Percentiles rank a stretch among this genome's conserved stretches.
These are phyloP conservation scores for Hippocampus kuda DNA, from an alignment of 2,797 vertebrate genomes.

Conservation along the genomic window DNA sequence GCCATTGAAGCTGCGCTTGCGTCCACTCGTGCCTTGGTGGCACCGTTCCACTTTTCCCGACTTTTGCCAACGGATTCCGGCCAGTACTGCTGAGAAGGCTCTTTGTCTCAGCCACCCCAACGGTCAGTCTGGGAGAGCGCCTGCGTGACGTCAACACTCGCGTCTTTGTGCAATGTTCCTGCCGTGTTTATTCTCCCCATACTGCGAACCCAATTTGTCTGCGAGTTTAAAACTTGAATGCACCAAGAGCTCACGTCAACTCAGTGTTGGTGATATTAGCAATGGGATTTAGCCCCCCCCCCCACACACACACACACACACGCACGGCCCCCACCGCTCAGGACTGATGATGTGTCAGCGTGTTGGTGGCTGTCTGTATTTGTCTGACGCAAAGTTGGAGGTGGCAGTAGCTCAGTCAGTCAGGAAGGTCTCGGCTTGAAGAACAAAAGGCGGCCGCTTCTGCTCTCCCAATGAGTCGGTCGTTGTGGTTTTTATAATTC, in stretches of 20 bases:
- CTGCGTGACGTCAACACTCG: slow-evolving; percentile 1
- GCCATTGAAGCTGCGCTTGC: neutral
- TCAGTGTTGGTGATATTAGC: neutral
- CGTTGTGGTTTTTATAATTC: neutral
- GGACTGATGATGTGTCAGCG: neutral
- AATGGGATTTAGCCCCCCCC: neutral
- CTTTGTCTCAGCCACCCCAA: neutral
- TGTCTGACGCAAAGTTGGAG: slow-evolving; percentile 1
- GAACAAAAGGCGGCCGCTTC: neutral
- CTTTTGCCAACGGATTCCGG: neutral
- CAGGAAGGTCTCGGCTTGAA: neutral
- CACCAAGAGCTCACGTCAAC: too few relatives aligned
- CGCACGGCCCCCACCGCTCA: neutral
- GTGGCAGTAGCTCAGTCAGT: neutral
- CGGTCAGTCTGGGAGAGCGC: neutral
- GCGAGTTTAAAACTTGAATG: neutral
- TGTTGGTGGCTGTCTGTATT: neutral
- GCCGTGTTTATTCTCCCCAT: neutral
- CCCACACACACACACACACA: too few relatives aligned
- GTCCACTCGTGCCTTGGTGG: neutral
- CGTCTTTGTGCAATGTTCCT: slow-evolving; percentile 4
- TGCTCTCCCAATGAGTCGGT: neutral
- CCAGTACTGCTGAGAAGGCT: slow-evolving; percentile 6
- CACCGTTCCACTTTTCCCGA: neutral
- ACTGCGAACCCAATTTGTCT: neutral